phyloP scores from a whole-genome alignment of 2,888 invertebrate species.

The Erebia epiphron region DNA sequence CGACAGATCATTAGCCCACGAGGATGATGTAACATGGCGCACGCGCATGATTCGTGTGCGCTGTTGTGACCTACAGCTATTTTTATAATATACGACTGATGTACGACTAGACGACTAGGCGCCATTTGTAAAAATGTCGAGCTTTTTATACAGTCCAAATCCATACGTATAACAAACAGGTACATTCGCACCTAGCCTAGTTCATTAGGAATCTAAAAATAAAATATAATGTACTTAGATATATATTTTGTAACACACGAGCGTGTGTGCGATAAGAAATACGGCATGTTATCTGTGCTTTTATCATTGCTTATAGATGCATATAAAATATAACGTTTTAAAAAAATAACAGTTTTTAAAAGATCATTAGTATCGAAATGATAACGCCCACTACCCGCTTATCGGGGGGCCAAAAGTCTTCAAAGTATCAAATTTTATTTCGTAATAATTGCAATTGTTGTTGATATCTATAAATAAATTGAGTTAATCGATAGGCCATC shows the following conservation, averaged over 20 bases:
- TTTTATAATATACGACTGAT: conserved; percentile 14
- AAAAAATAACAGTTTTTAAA: too few species aligned
- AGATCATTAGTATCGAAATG: too few species aligned
- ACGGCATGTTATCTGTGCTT: neutral
- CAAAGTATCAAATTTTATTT: too few species aligned
- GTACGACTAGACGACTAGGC: conserved; percentile 14
- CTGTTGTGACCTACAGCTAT: conserved; percentile 17
- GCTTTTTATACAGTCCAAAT: neutral
- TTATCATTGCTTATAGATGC: neutral
- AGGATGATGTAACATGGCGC: conserved; percentile 36
- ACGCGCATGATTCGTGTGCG: conserved; percentile 35
- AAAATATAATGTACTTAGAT: neutral
- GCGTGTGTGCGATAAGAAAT: neutral
- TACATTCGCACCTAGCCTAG: neutral
- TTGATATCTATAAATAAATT: neutral
- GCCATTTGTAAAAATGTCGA: neutral
- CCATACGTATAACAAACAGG: neutral
- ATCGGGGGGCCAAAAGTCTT: too few species aligned
- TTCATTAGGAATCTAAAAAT: neutral
- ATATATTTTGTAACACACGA: neutral
- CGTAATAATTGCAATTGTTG: too few species aligned
- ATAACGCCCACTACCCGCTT: too few species aligned
- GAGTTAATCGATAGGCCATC: neutral
- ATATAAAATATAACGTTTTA: too few species aligned
- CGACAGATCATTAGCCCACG: conserved; percentile 25